These are phyloP conservation scores for Bungarus multicinctus DNA, from an alignment of 2,113 vertebrate genomes.

Conservation along the genomic window DNA sequence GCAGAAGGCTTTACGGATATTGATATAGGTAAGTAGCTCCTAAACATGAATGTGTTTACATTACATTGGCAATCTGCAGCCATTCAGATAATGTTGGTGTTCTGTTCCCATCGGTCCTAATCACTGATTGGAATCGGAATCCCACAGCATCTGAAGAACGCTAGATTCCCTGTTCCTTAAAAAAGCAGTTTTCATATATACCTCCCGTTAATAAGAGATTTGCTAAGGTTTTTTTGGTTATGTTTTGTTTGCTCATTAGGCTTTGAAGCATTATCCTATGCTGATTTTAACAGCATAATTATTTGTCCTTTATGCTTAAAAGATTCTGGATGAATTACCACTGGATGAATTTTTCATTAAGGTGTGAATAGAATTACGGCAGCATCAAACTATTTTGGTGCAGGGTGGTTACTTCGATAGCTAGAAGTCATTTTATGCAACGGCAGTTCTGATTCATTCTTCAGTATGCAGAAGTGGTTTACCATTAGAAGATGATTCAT, in stretches of 20 bases:
- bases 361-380: not conserved
- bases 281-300: not conserved
- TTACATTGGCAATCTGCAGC: not conserved
- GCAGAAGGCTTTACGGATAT: conserved; percentile 94
- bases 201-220: not conserved
- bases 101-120: not conserved
- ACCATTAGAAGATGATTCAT: conserved; percentile 5
- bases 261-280: not conserved
- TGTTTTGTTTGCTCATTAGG: not conserved
- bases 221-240: not conserved
- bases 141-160: not conserved
- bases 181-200: not conserved
- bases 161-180: not conserved
- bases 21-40: conserved; percentile 79
- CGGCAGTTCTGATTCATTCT: not conserved
- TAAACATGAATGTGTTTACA: not conserved
- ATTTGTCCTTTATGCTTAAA: not conserved
- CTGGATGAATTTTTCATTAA: not conserved
- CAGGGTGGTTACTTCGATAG: not conserved
- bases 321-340: not conserved
- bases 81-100: not conserved
- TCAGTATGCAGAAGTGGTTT: not conserved
- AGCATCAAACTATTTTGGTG: not conserved
- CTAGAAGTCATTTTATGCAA: not conserved
- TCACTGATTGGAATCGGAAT: not conserved